Evolutionary conservation across 1,140 invertebrate genomes (phyloP).

Genomic region (Apis dorsata): DNA sequence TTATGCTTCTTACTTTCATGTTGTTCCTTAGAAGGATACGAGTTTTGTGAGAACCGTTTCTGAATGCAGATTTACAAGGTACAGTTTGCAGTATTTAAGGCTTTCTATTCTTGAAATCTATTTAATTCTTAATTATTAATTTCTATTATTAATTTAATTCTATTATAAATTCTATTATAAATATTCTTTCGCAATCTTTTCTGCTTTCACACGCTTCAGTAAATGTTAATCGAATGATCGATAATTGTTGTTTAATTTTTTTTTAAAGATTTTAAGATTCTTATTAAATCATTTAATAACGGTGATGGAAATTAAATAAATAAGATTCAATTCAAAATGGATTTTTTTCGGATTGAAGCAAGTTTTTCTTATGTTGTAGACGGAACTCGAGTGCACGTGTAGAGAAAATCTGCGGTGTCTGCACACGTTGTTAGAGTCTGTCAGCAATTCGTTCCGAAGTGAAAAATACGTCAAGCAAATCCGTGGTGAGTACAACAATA

Average conservation of each 20-base stretch:
- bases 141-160: not conserved
- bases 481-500: slow-evolving; percentile 74
- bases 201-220: not conserved
- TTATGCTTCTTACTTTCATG: not conserved
- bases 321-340: too few relatives aligned
- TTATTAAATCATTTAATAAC: not conserved
- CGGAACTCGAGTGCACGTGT: slow-evolving; percentile 87
- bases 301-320: not conserved
- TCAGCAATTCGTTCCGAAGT: slow-evolving; percentile 72
- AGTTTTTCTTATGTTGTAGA: slow-evolving; percentile 80
- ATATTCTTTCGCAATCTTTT: not conserved
- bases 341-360: not conserved
- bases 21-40: not conserved
- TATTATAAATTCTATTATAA: not conserved
- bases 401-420: slow-evolving; percentile 87
- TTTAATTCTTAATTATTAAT: not conserved
- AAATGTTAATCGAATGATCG: not conserved
- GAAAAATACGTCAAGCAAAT: slow-evolving; percentile 78
- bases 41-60: not conserved
- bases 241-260: too few relatives aligned
- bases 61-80: not conserved
- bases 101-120: not conserved
- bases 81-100: not conserved
- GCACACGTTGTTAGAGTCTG: slow-evolving; percentile 81
- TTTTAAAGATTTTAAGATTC: not conserved